A percentile compares a stretch with the other conserved stretches of the same genome.
These are phyloP conservation scores for Philereme transversata DNA, from an alignment of 2,888 invertebrate genomes.

Conservation along the genomic window DNA sequence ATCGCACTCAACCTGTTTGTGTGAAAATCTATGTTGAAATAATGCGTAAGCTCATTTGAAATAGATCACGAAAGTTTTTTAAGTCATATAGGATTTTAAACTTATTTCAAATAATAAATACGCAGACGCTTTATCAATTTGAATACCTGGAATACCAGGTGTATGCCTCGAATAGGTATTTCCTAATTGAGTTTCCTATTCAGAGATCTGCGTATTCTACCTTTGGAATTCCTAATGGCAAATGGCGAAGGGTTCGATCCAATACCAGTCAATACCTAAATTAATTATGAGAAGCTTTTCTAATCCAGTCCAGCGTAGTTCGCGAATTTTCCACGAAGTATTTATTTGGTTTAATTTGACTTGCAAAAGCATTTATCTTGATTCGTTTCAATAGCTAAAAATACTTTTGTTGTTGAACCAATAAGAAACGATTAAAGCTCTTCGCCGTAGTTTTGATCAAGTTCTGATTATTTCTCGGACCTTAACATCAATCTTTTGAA, in stretches of 20 bases:
- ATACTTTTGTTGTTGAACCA: too few relatives aligned
- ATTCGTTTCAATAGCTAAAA: too few relatives aligned
- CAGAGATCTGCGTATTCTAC: constrained; percentile 39
- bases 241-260: constrained; percentile 32
- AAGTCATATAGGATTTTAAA: too few relatives aligned
- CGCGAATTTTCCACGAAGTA: constrained; percentile 13
- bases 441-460: too few relatives aligned
- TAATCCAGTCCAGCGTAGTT: constrained; percentile 14
- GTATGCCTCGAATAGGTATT: constrained; percentile 41
- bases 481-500: too few relatives aligned
- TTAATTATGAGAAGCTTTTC: constrained; percentile 32
- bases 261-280: constrained; percentile 34
- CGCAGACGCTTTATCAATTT: neutral
- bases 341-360: constrained; percentile 17
- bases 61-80: too few relatives aligned
- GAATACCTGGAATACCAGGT: constrained; percentile 6
- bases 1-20: too few relatives aligned
- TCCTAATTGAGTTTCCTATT: constrained; percentile 48
- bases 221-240: constrained; percentile 31
- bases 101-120: too few relatives aligned
- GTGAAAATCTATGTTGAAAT: too few relatives aligned
- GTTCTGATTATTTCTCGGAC: too few relatives aligned
- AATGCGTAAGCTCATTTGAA: too few relatives aligned
- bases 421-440: too few relatives aligned
- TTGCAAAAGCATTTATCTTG: neutral